Evolutionary conservation across 1,140 invertebrate species (phyloP).

Genomic region (Drosophila neocordata): DNA sequence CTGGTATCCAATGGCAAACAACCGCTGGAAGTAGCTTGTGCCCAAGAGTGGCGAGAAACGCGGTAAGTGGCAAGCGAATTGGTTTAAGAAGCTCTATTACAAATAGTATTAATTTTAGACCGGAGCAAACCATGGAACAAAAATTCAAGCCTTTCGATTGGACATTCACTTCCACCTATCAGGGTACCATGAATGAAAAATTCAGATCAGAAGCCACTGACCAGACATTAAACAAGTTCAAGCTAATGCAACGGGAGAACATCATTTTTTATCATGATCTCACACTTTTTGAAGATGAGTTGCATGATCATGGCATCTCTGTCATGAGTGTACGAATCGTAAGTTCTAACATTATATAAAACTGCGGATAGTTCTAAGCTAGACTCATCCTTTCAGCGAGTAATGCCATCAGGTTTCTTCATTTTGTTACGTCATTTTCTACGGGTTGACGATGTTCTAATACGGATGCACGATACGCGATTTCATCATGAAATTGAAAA

Average conservation of each 20-base stretch:
- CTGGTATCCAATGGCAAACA: constrained; percentile 91
- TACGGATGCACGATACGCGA: constrained; percentile 95
- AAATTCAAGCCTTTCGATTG: constrained; percentile 97
- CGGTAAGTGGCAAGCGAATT: constrained; percentile 37
- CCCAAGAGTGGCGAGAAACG: constrained; percentile 94
- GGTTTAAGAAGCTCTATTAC: not conserved
- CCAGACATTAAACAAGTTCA: constrained; percentile 94
- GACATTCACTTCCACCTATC: constrained; percentile 98
- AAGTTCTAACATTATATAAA: constrained; percentile 82
- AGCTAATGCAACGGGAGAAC: constrained; percentile 94
- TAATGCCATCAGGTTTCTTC: constrained; percentile 97
- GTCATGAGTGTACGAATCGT: constrained; percentile 96
- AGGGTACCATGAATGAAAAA: constrained; percentile 89
- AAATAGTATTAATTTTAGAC: constrained; percentile 64
- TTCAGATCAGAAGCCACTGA: constrained; percentile 86
- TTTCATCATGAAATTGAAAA: constrained; percentile 93
- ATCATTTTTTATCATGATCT: constrained; percentile 98
- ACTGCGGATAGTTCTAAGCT: not conserved
- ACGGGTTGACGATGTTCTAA: constrained; percentile 95
- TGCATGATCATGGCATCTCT: constrained; percentile 98
- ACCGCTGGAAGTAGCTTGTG: constrained; percentile 92
- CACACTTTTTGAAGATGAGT: constrained; percentile 98
- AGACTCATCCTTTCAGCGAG: constrained; percentile 88
- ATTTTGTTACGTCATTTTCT: constrained; percentile 95
- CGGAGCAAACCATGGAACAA: constrained; percentile 84